Evolutionary conservation across 1,140 invertebrate species (phyloP).

Genomic region (Thaumetopoea pityocampa): DNA sequence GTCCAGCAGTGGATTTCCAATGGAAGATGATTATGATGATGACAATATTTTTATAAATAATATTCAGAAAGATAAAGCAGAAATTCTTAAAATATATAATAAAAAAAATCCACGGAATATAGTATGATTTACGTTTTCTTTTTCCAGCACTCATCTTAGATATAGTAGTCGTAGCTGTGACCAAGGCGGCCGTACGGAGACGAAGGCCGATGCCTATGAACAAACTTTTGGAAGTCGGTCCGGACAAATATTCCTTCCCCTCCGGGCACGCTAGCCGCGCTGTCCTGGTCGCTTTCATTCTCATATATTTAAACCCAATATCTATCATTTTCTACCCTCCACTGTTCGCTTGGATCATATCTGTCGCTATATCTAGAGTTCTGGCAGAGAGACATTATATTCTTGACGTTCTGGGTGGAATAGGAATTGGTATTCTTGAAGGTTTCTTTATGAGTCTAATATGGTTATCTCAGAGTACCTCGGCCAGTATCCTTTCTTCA

Average conservation of each 20-base stretch:
- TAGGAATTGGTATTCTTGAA: constrained; percentile 85
- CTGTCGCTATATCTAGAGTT: constrained; percentile 87
- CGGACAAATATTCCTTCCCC: constrained; percentile 96
- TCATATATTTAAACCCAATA: constrained; percentile 79
- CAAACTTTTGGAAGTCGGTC: constrained; percentile 76
- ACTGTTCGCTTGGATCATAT: constrained; percentile 84
- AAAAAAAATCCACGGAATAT: no score
- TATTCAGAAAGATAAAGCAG: no score
- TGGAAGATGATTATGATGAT: no score
- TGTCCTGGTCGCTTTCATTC: constrained; percentile 85
- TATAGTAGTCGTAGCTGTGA: constrained; percentile 86
- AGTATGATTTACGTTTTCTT: constrained; percentile 19
- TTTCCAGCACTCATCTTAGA: constrained; percentile 91
- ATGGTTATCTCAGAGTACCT: constrained; percentile 78
- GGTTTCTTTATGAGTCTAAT: constrained; percentile 80
- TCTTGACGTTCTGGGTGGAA: constrained; percentile 88
- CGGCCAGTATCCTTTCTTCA: constrained; percentile 52
- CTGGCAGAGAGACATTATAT: constrained; percentile 87
- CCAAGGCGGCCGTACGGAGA: constrained; percentile 88
- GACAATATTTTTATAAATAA: background rate
- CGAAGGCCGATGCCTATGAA: constrained; percentile 85
- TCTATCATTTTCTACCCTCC: constrained; percentile 78
- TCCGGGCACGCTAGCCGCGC: constrained; percentile 96
- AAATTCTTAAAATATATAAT: constrained; percentile 8
- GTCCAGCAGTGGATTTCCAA: no score